Conservation (phyloP, 2,888 invertebrate genomes). For the Marronus borbonicus region DNA sequence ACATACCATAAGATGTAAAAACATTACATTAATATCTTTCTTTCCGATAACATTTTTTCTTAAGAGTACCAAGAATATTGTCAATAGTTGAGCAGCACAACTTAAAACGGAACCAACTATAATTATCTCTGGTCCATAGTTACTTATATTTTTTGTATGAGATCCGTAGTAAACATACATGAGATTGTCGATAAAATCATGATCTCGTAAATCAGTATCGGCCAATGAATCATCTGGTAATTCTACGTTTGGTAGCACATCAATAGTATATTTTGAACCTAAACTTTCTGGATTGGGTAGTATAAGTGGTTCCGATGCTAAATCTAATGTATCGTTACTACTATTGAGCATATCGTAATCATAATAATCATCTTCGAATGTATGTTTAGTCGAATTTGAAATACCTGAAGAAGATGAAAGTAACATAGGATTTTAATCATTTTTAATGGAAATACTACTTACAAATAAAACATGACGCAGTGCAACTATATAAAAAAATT, state of each 20-base stretch:
- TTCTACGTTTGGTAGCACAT: slow-evolving; percentile 72
- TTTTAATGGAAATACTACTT: slow-evolving; percentile 38
- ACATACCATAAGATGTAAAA: slow-evolving; percentile 77
- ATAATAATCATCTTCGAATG: slow-evolving; percentile 67
- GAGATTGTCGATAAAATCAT: slow-evolving; percentile 82
- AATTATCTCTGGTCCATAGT: slow-evolving; percentile 72
- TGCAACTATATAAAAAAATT: slow-evolving; percentile 26
- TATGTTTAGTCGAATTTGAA: slow-evolving; percentile 59
- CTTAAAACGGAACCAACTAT: slow-evolving; percentile 72
- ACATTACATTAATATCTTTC: slow-evolving; percentile 72
- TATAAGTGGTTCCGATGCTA: slow-evolving; percentile 65
- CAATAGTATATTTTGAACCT: slow-evolving; percentile 68
- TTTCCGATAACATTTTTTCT: slow-evolving; percentile 65
- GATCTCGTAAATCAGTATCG: slow-evolving; percentile 78
- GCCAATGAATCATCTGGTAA: slow-evolving; percentile 78
- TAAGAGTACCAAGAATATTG: slow-evolving; percentile 69
- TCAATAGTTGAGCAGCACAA: slow-evolving; percentile 71
- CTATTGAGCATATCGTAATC: slow-evolving; percentile 65
- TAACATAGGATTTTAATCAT: not conserved
- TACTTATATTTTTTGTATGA: slow-evolving; percentile 71
- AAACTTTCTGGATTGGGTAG: slow-evolving; percentile 67
- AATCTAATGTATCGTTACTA: slow-evolving; percentile 61
- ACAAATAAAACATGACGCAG: slow-evolving; percentile 27
- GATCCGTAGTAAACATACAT: slow-evolving; percentile 81
- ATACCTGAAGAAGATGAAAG: slow-evolving; percentile 55